These are phyloP conservation scores for Leucoptera coffeella DNA, from an alignment of 2,888 invertebrate genomes.

Conservation along the genomic window DNA sequence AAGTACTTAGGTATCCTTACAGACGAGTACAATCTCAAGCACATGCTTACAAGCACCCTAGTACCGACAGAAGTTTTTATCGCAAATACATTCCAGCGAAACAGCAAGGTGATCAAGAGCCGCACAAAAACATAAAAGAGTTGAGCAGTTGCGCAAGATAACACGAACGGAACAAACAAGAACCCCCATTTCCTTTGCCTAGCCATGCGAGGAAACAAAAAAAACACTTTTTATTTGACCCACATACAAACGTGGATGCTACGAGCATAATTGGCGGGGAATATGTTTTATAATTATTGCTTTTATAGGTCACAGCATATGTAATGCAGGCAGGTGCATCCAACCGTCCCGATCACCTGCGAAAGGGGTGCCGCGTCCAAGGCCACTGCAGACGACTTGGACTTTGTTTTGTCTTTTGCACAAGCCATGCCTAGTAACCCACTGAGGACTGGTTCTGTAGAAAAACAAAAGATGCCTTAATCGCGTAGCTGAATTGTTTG, in stretches of 20 bases:
- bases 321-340: slow-evolving; percentile 30
- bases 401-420: too few relatives aligned
- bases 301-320: slow-evolving; percentile 48
- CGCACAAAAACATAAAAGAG: too few relatives aligned
- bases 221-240: slow-evolving; percentile 34
- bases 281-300: slow-evolving; percentile 45
- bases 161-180: slow-evolving; percentile 12
- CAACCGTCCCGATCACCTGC: slow-evolving; percentile 30
- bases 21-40: too few relatives aligned
- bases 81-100: too few relatives aligned
- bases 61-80: too few relatives aligned
- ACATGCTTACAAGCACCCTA: too few relatives aligned
- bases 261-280: slow-evolving; percentile 24
- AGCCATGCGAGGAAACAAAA: slow-evolving; percentile 12
- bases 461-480: too few relatives aligned
- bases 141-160: slow-evolving; percentile 19
- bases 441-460: too few relatives aligned
- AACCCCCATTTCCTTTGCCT: slow-evolving; percentile 27
- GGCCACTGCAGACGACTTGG: slow-evolving; percentile 25
- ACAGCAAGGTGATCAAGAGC: too few relatives aligned
- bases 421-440: too few relatives aligned
- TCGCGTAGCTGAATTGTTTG: too few relatives aligned
- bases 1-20: too few relatives aligned
- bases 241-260: slow-evolving; percentile 42
- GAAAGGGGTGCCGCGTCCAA: slow-evolving; percentile 30